Base-by-base conservation (phyloP, 2,113 vertebrate genomes). In the Chaetodon trifascialis region DNA sequence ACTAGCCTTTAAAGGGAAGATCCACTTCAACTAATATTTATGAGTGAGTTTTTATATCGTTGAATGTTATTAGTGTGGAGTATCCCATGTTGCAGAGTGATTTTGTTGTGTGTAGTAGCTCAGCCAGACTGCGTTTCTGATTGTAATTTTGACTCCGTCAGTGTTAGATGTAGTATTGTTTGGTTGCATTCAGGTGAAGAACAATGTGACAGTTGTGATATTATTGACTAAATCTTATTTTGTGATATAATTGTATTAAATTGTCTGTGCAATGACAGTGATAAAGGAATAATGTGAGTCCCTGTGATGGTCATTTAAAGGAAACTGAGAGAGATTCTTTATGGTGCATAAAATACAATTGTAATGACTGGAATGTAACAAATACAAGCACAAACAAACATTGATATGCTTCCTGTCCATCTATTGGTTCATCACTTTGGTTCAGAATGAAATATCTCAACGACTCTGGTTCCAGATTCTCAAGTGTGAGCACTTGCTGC, bases 221-320 rank as follows among this genome's bases (percentile, higher is more conserved):
- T 10, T 60, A 25, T 23, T 23, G 16, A 42, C 1, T 4, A 1
- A 36, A 30, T 80, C 2, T 14, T 25, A 14, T 58, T 65, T 19
- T 66, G 23, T 47, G 21, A 66, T 17, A 47, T 46, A 40, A 42
- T 69, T 68, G n/a, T 68, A 30, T 15, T 34, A 0, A 34, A 15
- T 25, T 73, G 17, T 51, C 38, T 59, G 38, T 66, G 54, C 4
- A 68, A 70, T 75, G 52, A 69, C 71, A 58, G 38, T 44, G 14
- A 59, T 49, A 23, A 70, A 36, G 0, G 2, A 42, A 38, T 15
- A 47, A 15, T 17, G 12, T 46, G 40, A 64, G 21, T 73, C 21
- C 21, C 9, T 46, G 47, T 25, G 55, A 52, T 14, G 11, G 21
- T 67, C 11, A 4, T 63, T 49, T 7, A 34, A 7, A n/a, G 4